Evolutionary conservation across 2,888 invertebrate genomes (phyloP), one percentile per base, ranked within the genome.

Genomic region (Podotricha telesiphe): DNA sequence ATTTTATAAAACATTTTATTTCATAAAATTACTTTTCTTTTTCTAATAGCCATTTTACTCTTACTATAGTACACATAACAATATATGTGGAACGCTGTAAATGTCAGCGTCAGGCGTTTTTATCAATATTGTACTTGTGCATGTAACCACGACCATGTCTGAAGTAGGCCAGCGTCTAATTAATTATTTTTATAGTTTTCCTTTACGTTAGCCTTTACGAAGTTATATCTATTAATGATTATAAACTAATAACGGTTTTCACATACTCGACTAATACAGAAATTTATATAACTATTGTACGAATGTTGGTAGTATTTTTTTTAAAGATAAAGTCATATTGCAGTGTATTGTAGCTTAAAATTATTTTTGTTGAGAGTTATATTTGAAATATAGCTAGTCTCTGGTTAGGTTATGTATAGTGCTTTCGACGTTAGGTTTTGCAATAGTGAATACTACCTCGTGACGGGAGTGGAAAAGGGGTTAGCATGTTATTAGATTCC

Each of bases 171-270:
- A 11, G 55, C 17, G 13, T 17, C 45, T 19, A 22, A 59, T 59
- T n/a, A 59, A 59, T 59, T 59, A 59, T 59, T 59, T 45, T 45
- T 45, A 45, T 22, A 59, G 45, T 45, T 59, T 45, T 42, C 58
- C n/a, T 19, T 40, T 58, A 42, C 15, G 7, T 58, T 34, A 34
- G 17, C 7, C 34, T 55, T 13, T 17, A 55, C 17, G 34, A 17
- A 17, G 17, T 17, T 34, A 37, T 37, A 5, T 55, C 34, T 55
- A 55, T 37, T 55, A 55, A 55, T 37, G 28, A 28, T 17, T 34
- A n/a, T n/a, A 2, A 37, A 55, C 55, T 10, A 37, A 19, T 11
- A 1, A 37, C 1, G n/a, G 34, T 17, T 11, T 17, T 17, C 17
- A 55, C 6, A 5, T 55, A 6, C 11, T 34, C 0, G 0, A 5